Base-by-base conservation (phyloP, 2,113 vertebrate genomes). In the Rhabdomys dilectus region DNA sequence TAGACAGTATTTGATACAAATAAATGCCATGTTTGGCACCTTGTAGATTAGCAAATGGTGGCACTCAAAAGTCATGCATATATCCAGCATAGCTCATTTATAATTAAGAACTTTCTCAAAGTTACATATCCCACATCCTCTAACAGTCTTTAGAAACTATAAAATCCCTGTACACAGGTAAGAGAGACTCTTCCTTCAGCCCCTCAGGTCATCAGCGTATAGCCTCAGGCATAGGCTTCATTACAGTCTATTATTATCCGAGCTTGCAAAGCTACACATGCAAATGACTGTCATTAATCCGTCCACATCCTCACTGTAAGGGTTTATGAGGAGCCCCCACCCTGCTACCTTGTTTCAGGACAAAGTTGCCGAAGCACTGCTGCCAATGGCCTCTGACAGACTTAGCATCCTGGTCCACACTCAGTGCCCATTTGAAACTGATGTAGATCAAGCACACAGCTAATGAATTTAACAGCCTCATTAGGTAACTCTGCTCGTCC, bases 401-500 rank as follows among this genome's bases (percentile, higher is more conserved):
- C 39, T 48, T 66, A 56, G 24, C 73, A 39, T 70, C 48, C n/a
- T 22, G 70, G 84, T 51, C 86, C 70, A 3, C 1, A 29, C 75
- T 91, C 60, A 45, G 12, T 8, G 60, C 89, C 77, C 29, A 3
- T 21, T 72, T 12, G 87, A 45, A 88, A n/a, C 45, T 0, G 56
- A 70, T 17, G 2, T 26, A 8, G 89, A 92, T 64, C 85, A 81
- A 92, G 90, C 76, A 17, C 42, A 15, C 26, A 73, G 62, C 94
- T 89, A 70, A 92, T 82, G 90, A 93, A 72, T 90, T 70, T 93
- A 91, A 95, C 78, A 92, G 92, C 45, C 77, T 95, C 88, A 58
- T 96, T 95, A 93, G 86, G 88, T 76, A 84, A 84, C 53, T 94
- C 89, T 92, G 93, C 89, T 13, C 24, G 45, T 68, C 75, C 87